Percentiles rank a stretch among this genome's conserved stretches.
phyloP scores from a whole-genome alignment of 2,888 invertebrate species.

The Andrena dorsata region DNA sequence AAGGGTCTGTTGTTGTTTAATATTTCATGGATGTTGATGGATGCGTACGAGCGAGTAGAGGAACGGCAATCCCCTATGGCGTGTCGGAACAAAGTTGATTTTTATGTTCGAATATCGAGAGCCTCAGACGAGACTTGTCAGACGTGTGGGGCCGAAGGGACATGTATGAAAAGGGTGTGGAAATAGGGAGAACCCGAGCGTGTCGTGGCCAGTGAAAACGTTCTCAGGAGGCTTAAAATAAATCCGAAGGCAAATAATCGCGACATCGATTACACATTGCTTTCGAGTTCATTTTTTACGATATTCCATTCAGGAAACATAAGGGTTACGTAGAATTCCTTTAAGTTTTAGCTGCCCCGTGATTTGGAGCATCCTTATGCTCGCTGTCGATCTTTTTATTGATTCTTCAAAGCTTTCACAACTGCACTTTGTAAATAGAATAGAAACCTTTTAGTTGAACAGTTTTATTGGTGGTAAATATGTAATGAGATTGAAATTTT shows the following conservation, averaged over 20 bases:
- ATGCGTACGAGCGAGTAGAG: conserved; percentile 59
- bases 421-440: no score
- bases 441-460: no score
- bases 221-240: conserved; percentile 68
- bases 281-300: not conserved
- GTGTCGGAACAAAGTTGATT: conserved; percentile 74
- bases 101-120: conserved; percentile 75
- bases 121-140: conserved; percentile 63
- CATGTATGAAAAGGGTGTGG: conserved; percentile 69
- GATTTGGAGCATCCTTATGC: no score
- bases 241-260: conserved; percentile 47
- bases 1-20: conserved; percentile 43
- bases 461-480: no score
- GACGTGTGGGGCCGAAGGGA: conserved; percentile 62
- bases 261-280: conserved; percentile 26
- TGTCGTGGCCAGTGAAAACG: conserved; percentile 60
- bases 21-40: conserved; percentile 65
- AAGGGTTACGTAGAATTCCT: not conserved
- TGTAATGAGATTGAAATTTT: no score
- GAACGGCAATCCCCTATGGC: conserved; percentile 56
- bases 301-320: not conserved
- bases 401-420: no score
- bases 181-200: conserved; percentile 55
- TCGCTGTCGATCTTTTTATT: no score
- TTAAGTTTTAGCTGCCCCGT: no score